Evolutionary conservation across 2,797 vertebrate species (phyloP), one percentile per base, ranked within the genome.

Genomic region (Bucorvus abyssinicus): DNA sequence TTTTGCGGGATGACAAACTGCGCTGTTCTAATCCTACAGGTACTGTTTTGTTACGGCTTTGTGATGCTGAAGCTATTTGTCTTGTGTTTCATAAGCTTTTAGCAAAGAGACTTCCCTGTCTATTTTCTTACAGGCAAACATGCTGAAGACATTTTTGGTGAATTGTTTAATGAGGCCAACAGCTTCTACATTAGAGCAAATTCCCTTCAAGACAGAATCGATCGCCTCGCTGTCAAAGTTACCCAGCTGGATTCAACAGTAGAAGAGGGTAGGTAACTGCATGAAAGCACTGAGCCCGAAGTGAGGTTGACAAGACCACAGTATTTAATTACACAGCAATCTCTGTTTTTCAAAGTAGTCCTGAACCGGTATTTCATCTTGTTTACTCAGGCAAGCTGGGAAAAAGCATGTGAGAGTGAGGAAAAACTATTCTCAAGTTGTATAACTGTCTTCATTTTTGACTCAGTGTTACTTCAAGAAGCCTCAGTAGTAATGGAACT

Each of bases 161-260:
- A 99, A 97, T 97, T 99, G 94, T 99, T 99, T 96, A 99, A 99
- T 21, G 99, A 99, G 97, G 99, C 99, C 95, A 99, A 99, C 97
- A 98, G 98, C 96, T 99, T 99, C 97, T 99, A 99, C 97, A 97
- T 99, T 98, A 98, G 99, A 89, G 99, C 99, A 96, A 99, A 99
- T 98, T 99, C 99, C 88, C 99, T 99, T 91, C 99, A 99, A 98
- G 99, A 99, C 98, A 97, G 98, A 96, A 99, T 99, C 60, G 99
- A 99, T 98, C 98, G 99, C 55, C 98, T 99, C 57, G 99, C 99
- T 63, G 98, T 99, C 97, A 99, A 99, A 98, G 99, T 99, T 96
- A 99, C 99, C 38, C 99, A 99, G 98, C 98, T 99, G 98, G 99
- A 99, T 98, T 99, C 99, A 59, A 99, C 99, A 0, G 99, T 99